Conservation (phyloP, 2,888 invertebrate genomes). For the Tachina lurida region DNA sequence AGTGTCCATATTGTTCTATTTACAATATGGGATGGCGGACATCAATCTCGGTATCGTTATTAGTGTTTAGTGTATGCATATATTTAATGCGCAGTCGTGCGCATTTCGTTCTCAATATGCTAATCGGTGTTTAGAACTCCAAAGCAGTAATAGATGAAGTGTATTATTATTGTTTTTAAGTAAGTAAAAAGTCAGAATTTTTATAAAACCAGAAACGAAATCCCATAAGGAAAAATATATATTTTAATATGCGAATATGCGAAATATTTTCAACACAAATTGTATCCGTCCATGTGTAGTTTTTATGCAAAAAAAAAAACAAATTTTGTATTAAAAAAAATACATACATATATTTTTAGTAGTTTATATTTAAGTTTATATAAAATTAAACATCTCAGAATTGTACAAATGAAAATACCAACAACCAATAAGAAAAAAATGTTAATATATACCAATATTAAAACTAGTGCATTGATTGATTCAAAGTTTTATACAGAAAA, state of each 20-base stretch:
- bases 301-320: slow-evolving; percentile 44
- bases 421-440: slow-evolving; percentile 40
- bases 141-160: slow-evolving; percentile 36
- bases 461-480: slow-evolving; percentile 31
- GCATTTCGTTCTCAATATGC: slow-evolving; percentile 76
- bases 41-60: slow-evolving; percentile 78
- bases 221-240: slow-evolving; percentile 7
- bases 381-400: slow-evolving; percentile 67
- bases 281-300: slow-evolving; percentile 60
- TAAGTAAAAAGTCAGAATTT: slow-evolving; percentile 63
- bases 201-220: slow-evolving; percentile 41
- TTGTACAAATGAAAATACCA: slow-evolving; percentile 76
- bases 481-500: slow-evolving; percentile 11
- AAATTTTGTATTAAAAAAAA: not conserved
- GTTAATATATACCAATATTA: not conserved
- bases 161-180: slow-evolving; percentile 56
- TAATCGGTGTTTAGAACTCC: slow-evolving; percentile 71
- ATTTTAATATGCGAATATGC: slow-evolving; percentile 53
- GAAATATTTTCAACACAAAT: slow-evolving; percentile 51
- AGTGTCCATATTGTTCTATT: slow-evolving; percentile 95
- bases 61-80: slow-evolving; percentile 79
- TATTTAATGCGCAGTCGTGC: slow-evolving; percentile 80
- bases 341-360: slow-evolving; percentile 15
- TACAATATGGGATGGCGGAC: slow-evolving; percentile 86
- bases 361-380: slow-evolving; percentile 60